phyloP scores from a whole-genome alignment of 2,888 invertebrate genomes.

The Heliconius cydno region DNA sequence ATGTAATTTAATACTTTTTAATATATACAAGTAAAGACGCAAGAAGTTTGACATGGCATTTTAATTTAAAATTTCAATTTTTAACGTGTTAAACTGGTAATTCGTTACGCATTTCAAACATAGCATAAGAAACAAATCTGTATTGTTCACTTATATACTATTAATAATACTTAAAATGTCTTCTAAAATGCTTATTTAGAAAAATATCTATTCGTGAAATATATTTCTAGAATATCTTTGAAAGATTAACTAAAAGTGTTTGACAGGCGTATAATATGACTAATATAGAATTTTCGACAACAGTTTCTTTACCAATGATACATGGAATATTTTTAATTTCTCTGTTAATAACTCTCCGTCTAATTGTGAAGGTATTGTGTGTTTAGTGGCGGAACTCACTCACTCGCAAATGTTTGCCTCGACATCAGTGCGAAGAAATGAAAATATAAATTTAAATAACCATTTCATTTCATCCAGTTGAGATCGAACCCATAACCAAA shows the following conservation, averaged over 20 bases:
- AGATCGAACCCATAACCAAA: no score
- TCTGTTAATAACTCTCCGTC: no score
- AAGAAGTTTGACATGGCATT: no score
- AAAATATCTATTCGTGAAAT: not conserved
- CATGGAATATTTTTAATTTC: no score
- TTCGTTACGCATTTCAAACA: constrained; percentile 15
- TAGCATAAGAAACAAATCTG: constrained; percentile 14
- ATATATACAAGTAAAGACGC: not conserved
- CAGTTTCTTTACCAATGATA: not conserved
- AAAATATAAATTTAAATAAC: no score
- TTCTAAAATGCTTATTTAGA: not conserved
- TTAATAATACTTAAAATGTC: not conserved
- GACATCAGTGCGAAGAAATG: no score
- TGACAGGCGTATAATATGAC: constrained; percentile 3
- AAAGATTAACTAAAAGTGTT: not conserved
- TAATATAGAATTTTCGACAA: not conserved
- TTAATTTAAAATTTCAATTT: not conserved
- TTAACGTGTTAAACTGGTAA: not conserved
- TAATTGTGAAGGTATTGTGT: no score
- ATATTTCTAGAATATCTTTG: constrained; percentile 4
- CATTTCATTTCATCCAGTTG: no score
- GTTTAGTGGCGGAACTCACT: no score
- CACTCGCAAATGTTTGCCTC: no score
- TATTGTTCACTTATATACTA: constrained; percentile 10
- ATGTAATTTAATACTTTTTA: not conserved